Evolutionary conservation across 2,113 vertebrate species (phyloP).

Genomic region (Myrmophylax atrothorax): DNA sequence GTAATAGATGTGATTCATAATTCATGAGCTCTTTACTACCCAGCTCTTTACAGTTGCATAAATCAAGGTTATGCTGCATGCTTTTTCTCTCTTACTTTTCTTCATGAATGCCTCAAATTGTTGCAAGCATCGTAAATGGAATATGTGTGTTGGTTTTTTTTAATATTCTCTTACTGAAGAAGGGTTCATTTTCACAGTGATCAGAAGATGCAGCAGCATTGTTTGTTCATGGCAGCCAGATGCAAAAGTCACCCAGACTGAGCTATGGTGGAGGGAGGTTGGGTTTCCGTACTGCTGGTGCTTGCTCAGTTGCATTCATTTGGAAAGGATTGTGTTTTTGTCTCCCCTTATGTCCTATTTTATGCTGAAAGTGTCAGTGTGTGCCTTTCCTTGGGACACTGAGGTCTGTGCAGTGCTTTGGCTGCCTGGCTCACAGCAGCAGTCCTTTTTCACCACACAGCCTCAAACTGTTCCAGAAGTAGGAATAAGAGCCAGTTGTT

Average conservation of each 20-base stretch:
- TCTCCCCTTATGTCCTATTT: neutral
- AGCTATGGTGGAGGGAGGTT: neutral
- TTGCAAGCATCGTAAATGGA: neutral
- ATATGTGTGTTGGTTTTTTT: neutral
- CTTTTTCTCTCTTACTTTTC: constrained; percentile 3
- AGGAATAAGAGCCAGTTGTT: neutral
- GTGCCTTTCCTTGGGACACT: neutral
- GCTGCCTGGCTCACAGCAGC: neutral
- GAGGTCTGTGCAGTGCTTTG: neutral
- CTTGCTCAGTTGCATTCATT: neutral
- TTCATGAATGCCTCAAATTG: neutral
- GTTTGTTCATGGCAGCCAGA: neutral
- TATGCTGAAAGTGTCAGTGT: neutral
- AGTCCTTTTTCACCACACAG: neutral
- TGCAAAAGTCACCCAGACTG: neutral
- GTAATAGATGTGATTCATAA: constrained; percentile 11
- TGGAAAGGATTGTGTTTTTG: neutral
- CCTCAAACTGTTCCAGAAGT: neutral
- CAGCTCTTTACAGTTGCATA: neutral
- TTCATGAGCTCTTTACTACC: neutral
- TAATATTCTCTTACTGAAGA: neutral
- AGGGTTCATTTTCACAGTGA: neutral
- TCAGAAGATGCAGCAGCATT: neutral
- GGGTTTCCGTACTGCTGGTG: neutral
- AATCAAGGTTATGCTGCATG: neutral